A percentile compares a stretch with the other conserved stretches of the same genome.
phyloP scores from a whole-genome alignment of 2,113 vertebrate genomes.

The Bostrychus sinensis region DNA sequence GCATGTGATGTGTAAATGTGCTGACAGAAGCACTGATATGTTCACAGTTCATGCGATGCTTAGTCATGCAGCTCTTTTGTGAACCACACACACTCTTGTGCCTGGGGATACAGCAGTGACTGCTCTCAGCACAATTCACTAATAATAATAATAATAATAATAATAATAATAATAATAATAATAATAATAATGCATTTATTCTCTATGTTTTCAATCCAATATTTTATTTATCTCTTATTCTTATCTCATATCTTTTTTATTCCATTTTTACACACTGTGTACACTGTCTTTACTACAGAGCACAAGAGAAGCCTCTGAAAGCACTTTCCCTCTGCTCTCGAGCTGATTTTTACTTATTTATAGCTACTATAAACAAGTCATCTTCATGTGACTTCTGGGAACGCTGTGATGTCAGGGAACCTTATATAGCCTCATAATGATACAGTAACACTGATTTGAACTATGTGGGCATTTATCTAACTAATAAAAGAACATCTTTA shows the following conservation, averaged over 20 bases:
- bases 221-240: background rate
- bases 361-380: conserved; percentile 15
- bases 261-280: background rate
- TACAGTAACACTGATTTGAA: background rate
- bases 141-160: conserved; percentile 1
- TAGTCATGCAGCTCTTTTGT: conserved; percentile 53
- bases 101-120: conserved; percentile 27
- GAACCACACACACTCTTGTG: conserved; percentile 22
- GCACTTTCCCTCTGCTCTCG: background rate
- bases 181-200: no score
- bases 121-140: conserved; percentile 28
- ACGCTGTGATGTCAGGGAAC: background rate
- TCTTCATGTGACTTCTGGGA: conserved; percentile 18
- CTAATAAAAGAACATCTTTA: background rate
- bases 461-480: background rate
- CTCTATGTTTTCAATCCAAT: conserved; percentile 4
- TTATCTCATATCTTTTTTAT: background rate
- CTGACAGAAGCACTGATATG: conserved; percentile 45
- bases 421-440: conserved; percentile 5
- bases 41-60: conserved; percentile 49
- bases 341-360: conserved; percentile 20
- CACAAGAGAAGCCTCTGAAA: conserved; percentile 5
- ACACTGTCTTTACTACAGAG: background rate
- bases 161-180: no score
- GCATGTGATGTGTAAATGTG: conserved; percentile 19